These are phyloP conservation scores for Aselliscus stoliczkanus DNA, from an alignment of 2,797 vertebrate species.

Conservation along the genomic window DNA sequence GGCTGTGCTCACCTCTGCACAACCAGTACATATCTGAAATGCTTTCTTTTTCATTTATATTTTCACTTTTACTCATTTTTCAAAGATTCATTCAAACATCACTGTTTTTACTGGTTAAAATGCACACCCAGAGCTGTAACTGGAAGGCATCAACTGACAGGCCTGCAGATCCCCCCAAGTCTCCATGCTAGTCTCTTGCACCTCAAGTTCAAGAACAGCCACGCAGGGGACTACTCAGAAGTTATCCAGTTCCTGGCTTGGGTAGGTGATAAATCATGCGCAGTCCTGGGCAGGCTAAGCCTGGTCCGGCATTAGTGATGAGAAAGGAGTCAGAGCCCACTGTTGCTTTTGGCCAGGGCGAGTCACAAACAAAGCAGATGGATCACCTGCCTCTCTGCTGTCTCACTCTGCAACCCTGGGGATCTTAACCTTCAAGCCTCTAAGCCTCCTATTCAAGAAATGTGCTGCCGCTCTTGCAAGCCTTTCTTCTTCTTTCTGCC, in stretches of 20 bases:
- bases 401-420: background rate
- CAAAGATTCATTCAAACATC: background rate
- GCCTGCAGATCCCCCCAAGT: background rate
- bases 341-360: background rate
- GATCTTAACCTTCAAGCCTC: background rate
- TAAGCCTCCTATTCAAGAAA: background rate
- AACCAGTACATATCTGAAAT: background rate
- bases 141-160: background rate
- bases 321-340: background rate
- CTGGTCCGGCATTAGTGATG: background rate
- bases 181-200: background rate
- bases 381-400: background rate
- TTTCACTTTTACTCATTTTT: background rate
- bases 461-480: too few species aligned
- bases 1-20: background rate
- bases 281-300: background rate
- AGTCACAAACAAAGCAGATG: background rate
- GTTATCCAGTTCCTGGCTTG: background rate
- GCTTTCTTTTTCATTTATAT: background rate
- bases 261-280: background rate
- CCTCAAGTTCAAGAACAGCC: background rate
- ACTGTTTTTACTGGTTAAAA: background rate
- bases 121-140: background rate
- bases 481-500: background rate
- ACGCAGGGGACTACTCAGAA: rapidly evolving